These are phyloP conservation scores for Clupea harengus DNA, from an alignment of 2,113 vertebrate species.

Conservation along the genomic window DNA sequence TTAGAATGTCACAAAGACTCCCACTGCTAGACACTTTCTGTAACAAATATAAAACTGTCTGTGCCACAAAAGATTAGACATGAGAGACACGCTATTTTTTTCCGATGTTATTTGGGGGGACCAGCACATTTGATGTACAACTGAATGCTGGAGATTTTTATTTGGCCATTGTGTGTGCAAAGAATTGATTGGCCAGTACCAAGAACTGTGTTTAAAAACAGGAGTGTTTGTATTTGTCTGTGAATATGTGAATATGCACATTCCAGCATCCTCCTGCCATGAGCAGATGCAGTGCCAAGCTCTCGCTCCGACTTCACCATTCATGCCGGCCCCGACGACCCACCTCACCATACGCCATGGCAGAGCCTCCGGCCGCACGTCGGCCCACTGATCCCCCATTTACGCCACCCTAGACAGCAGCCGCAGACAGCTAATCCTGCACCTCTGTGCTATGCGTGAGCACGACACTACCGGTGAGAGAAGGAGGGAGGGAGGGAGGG, in stretches of 20 bases:
- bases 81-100: neutral
- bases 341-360: neutral
- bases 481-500: neutral
- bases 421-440: slow-evolving; percentile 1
- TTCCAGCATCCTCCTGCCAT: neutral
- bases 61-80: neutral
- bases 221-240: neutral
- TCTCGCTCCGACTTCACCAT: neutral
- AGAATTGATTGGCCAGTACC: neutral
- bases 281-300: neutral
- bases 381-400: neutral
- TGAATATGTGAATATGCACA: neutral
- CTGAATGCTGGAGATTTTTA: neutral
- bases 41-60: neutral
- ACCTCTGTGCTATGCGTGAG: neutral
- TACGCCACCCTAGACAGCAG: neutral
- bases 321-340: neutral
- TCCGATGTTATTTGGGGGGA: neutral
- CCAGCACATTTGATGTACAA: neutral
- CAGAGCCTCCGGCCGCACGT: neutral
- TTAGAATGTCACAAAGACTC: neutral
- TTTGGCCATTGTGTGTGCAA: neutral
- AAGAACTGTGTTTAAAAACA: neutral
- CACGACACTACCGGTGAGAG: neutral
- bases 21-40: neutral